Evolutionary conservation across 2,113 vertebrate genomes (phyloP).

Genomic region (Elgaria multicarinata): DNA sequence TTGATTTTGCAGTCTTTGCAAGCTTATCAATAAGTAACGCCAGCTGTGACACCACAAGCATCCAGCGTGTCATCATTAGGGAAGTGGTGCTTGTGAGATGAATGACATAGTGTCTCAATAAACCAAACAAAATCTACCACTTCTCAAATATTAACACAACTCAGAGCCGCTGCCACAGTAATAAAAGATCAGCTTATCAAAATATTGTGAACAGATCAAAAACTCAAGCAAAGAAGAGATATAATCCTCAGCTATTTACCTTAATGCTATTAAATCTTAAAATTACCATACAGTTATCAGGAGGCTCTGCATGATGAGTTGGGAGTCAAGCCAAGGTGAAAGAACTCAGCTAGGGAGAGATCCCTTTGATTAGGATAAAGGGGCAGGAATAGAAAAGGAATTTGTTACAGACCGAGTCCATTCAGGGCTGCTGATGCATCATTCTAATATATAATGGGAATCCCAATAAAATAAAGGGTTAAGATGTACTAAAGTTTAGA

Average conservation of each 20-base stretch:
- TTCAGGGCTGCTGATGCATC: neutral
- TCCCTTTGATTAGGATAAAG: neutral
- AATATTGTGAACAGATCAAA: conserved; percentile 10
- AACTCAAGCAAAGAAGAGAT: neutral
- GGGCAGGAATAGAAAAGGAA: neutral
- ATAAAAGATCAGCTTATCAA: conserved; percentile 23
- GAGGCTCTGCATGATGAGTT: neutral
- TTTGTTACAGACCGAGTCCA: neutral
- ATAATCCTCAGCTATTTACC: neutral
- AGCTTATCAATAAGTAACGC: conserved; percentile 30
- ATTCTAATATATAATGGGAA: neutral
- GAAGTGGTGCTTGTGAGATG: neutral
- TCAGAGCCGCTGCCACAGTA: conserved; percentile 27
- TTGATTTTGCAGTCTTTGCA: conserved; percentile 27
- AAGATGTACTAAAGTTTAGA: conserved; percentile 13
- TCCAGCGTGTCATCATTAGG: neutral
- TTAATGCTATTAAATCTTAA: conserved; percentile 2
- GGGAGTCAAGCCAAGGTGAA: neutral
- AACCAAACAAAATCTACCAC: conserved; percentile 31
- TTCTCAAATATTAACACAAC: conserved; percentile 43
- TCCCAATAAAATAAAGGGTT: neutral
- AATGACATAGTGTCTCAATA: neutral
- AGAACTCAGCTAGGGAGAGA: neutral
- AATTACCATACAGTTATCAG: neutral
- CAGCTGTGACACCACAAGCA: conserved; percentile 15